Evolutionary conservation across 1,140 invertebrate genomes (phyloP).

Genomic region (Drosophila mayri): DNA sequence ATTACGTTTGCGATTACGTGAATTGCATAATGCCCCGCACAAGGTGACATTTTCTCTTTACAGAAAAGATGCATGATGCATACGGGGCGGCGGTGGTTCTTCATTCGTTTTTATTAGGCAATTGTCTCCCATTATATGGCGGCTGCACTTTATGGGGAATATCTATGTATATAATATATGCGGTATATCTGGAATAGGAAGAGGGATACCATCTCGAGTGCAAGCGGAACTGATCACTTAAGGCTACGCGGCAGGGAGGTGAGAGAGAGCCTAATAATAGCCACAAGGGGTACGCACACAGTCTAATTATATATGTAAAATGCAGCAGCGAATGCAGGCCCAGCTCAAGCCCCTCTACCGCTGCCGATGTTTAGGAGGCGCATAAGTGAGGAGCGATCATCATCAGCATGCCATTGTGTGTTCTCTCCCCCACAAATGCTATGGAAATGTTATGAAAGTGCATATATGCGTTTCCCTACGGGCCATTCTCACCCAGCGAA

Average conservation of each 20-base stretch:
- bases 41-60: conserved; percentile 58
- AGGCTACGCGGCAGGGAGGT: conserved; percentile 26
- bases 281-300: conserved; percentile 64
- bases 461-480: conserved; percentile 65
- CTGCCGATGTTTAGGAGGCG: conserved; percentile 29
- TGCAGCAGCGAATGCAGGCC: conserved; percentile 52
- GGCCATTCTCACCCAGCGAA: conserved; percentile 59
- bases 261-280: conserved; percentile 64
- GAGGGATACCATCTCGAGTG: conserved; percentile 22
- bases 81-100: not conserved
- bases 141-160: conserved; percentile 50
- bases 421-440: conserved; percentile 14
- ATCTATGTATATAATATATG: conserved; percentile 15
- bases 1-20: conserved; percentile 64
- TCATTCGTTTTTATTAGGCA: conserved; percentile 56
- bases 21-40: conserved; percentile 47
- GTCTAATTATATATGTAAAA: conserved; percentile 64
- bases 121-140: conserved; percentile 63
- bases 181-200: conserved; percentile 34
- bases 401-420: conserved; percentile 30
- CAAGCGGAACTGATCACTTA: conserved; percentile 80
- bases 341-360: conserved; percentile 36
- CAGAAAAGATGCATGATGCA: conserved; percentile 27
- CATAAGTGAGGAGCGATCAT: conserved; percentile 64
- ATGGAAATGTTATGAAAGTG: conserved; percentile 40